These are phyloP conservation scores for Drosophila bocqueti DNA, from an alignment of 1,140 invertebrate genomes.

Conservation along the genomic window DNA sequence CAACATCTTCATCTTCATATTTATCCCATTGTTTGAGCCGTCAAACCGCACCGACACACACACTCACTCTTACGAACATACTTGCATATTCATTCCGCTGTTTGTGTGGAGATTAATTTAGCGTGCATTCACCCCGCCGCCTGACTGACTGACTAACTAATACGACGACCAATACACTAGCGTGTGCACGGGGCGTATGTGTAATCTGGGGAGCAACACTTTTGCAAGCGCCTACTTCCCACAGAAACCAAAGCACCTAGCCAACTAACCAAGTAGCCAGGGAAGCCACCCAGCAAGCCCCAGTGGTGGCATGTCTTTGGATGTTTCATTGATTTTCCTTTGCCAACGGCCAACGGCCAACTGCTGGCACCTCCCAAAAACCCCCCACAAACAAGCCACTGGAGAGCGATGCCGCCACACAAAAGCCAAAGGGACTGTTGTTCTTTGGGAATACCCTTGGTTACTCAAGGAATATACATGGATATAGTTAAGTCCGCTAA, in stretches of 20 bases:
- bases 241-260: conserved; percentile 28
- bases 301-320: conserved; percentile 38
- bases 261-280: conserved; percentile 17
- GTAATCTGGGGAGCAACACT: conserved; percentile 55
- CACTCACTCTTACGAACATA: not conserved
- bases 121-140: conserved; percentile 68
- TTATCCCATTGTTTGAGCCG: conserved; percentile 42
- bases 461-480: not conserved
- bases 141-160: conserved; percentile 50
- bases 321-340: conserved; percentile 62
- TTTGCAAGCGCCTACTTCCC: conserved; percentile 58
- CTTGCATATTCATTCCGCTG: conserved; percentile 42
- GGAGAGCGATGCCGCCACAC: conserved; percentile 16
- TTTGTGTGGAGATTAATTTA: conserved; percentile 63
- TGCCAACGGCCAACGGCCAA: conserved; percentile 16
- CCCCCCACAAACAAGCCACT: conserved; percentile 14
- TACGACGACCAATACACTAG: conserved; percentile 28
- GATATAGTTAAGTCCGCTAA: not conserved
- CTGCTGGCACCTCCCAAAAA: conserved; percentile 4
- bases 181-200: conserved; percentile 55
- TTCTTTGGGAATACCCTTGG: conserved; percentile 37
- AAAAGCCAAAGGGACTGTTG: conserved; percentile 20
- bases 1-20: conserved; percentile 22
- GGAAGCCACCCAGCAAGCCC: conserved; percentile 14
- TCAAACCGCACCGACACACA: conserved; percentile 22